phyloP scores from a whole-genome alignment of 2,113 vertebrate species.

The Halichoeres trimaculatus region DNA sequence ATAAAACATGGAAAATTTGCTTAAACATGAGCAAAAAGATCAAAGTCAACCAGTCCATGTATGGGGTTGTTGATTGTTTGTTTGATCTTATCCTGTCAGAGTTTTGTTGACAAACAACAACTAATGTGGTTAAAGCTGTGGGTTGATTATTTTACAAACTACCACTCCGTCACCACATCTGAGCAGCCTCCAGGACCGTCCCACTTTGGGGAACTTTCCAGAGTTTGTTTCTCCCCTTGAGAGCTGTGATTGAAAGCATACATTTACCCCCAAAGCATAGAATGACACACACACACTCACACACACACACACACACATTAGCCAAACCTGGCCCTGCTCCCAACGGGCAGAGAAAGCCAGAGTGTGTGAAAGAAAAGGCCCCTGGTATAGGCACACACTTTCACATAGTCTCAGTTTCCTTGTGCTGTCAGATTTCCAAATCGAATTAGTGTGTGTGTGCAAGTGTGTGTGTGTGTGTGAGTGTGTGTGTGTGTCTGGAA shows the following conservation, averaged over 20 bases:
- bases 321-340: constrained; percentile 29
- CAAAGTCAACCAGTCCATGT: no score
- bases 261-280: constrained; percentile 62
- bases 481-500: constrained; percentile 77
- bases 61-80: no score
- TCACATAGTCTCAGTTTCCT: constrained; percentile 47
- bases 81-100: no score
- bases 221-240: constrained; percentile 61
- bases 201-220: background rate
- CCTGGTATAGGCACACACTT: constrained; percentile 45
- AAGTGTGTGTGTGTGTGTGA: constrained; percentile 25
- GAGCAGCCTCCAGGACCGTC: no score
- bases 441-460: constrained; percentile 54
- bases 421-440: constrained; percentile 73
- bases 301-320: constrained; percentile 23
- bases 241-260: constrained; percentile 72
- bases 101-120: no score
- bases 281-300: constrained; percentile 32
- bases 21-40: no score
- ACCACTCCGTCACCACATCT: no score
- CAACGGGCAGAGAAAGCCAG: constrained; percentile 58
- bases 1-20: no score
- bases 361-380: constrained; percentile 53
- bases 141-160: background rate
- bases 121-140: no score